Evolutionary conservation across 2,797 vertebrate species (phyloP), one percentile per base, ranked within the genome.

Genomic region (Lacerta viridis): DNA sequence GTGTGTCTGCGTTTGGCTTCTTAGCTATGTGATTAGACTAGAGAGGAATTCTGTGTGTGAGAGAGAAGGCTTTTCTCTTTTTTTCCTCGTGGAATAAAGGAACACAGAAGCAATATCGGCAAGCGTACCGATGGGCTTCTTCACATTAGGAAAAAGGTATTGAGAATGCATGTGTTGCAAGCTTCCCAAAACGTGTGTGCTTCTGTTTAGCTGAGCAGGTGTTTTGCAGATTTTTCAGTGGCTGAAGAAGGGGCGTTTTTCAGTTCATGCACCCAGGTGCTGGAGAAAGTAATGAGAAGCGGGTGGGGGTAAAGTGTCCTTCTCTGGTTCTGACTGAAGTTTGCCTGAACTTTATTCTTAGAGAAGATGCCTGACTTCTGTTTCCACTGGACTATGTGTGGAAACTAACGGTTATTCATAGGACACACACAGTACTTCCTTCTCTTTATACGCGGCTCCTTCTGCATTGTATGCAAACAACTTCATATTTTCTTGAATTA

Each of bases 311-410:
- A n/a, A 2, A 33, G 80, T 3, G 61, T 43, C 92, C 92, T 90
- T 80, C 68, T 59, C 59, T 66, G 0, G 74, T 0, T 25, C 2
- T 39, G 86, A 23, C 59, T 69, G 93, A 94, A 97, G 96, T 97
- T 97, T 61, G 29, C 0, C 55, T 77, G 85, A 96, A 97, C 92
- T 96, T 95, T 91, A 1, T 50, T 87, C 83, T 87, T 78, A 15
- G 2, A 82, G 83, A 87, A 33, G 90, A 83, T n/a, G 55, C 81
- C 91, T 88, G 95, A 95, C 93, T 96, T 96, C 88, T 84, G 91
- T 92, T 74, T 59, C 66, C 76, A 84, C 36, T 85, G 89, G 89
- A 77, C 66, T 88, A 4, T 61, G 55, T 27, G 20, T 85, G 18
- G 27, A 0, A 29, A 89, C 94, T 91, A 94, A 91, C 86, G 80